Evolutionary conservation across 2,797 vertebrate genomes (phyloP).

Genomic region (Ctenopoma multispine): DNA sequence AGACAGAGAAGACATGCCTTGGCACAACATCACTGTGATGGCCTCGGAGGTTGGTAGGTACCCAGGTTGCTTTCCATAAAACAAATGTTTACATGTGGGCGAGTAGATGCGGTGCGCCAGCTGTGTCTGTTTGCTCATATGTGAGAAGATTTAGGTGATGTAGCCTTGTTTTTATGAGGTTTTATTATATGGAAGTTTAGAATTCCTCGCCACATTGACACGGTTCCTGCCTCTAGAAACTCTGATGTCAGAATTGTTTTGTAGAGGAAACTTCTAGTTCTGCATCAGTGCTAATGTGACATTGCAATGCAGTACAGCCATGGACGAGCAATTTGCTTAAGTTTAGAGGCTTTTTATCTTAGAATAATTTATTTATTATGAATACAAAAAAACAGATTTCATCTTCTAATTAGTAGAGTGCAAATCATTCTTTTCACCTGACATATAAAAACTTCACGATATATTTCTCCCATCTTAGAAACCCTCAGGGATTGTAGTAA

Average conservation of each 20-base stretch:
- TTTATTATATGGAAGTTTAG: background rate
- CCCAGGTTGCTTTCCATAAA: conserved; percentile 27
- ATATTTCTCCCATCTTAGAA: background rate
- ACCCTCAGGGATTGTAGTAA: no score
- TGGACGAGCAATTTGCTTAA: background rate
- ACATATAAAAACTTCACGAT: conserved; percentile 11
- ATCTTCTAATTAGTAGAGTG: background rate
- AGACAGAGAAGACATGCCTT: conserved; percentile 92
- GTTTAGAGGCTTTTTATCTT: background rate
- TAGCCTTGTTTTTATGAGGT: background rate
- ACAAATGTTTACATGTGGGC: conserved; percentile 5
- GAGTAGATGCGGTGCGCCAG: background rate
- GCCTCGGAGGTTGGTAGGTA: conserved; percentile 95
- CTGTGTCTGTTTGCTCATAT: conserved; percentile 6
- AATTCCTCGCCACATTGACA: background rate
- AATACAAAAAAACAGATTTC: background rate
- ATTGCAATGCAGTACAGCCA: background rate
- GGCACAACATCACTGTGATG: conserved; percentile 96
- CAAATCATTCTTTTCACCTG: background rate
- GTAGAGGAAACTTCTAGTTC: background rate
- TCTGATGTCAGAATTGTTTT: no score
- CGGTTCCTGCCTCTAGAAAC: background rate
- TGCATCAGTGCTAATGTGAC: background rate
- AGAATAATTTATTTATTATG: background rate
- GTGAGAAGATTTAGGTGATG: background rate